Percentiles rank a stretch among this genome's conserved stretches.
Conservation (phyloP, 2,888 invertebrate genomes). For the Adineta ricciae region DNA sequence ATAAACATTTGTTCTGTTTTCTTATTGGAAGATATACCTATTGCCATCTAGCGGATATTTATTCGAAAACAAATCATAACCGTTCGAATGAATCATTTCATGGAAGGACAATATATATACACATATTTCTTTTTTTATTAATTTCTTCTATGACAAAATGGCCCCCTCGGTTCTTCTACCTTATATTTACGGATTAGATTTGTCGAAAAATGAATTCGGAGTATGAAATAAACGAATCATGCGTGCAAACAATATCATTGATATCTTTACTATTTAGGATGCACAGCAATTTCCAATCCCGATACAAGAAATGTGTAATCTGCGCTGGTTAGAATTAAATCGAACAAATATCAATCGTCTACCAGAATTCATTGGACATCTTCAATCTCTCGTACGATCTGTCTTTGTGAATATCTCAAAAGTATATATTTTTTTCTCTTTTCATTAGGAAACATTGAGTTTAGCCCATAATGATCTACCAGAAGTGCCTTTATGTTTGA, state of each 20-base stretch:
- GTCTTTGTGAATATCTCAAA: no score
- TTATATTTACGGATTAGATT: slow-evolving; percentile 22
- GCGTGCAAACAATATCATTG: background rate
- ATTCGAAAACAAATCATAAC: background rate
- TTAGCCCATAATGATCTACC: slow-evolving; percentile 6
- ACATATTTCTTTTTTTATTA: slow-evolving; percentile 56
- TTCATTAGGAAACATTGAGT: background rate
- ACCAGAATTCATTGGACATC: slow-evolving; percentile 36
- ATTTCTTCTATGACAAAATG: slow-evolving; percentile 66
- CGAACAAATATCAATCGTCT: slow-evolving; percentile 68
- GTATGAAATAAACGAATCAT: background rate
- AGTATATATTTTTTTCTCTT: background rate
- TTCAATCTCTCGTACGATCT: background rate
- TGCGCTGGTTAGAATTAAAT: slow-evolving; percentile 92
- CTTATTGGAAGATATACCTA: background rate
- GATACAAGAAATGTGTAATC: slow-evolving; percentile 84
- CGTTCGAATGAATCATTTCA: background rate
- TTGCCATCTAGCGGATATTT: background rate
- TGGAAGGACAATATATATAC: background rate
- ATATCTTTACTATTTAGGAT: background rate
- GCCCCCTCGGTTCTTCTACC: background rate
- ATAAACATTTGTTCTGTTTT: slow-evolving; percentile 12
- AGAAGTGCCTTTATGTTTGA: background rate
- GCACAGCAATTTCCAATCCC: slow-evolving; percentile 40
- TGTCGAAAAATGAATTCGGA: slow-evolving; percentile 9